phyloP scores from a whole-genome alignment of 2,888 invertebrate genomes.

The Oscheius onirici region DNA sequence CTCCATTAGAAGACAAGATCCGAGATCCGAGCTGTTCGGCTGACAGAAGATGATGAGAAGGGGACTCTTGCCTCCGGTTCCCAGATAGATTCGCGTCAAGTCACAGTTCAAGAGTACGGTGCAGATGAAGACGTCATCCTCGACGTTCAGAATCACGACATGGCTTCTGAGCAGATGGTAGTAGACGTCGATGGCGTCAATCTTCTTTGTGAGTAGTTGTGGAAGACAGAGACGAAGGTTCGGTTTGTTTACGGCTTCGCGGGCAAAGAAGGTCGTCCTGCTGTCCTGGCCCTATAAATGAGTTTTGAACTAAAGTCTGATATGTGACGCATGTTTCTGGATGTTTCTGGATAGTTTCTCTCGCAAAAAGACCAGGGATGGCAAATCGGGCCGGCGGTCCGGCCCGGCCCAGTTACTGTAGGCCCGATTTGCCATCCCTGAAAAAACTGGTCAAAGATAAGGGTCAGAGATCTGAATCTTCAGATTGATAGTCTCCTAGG shows the following conservation, averaged over 20 bases:
- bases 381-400: too few species aligned
- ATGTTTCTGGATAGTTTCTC: too few species aligned
- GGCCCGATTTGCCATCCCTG: too few species aligned
- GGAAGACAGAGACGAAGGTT: conserved; percentile 47
- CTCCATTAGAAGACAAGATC: conserved; percentile 55
- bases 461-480: too few species aligned
- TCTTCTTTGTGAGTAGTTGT: conserved; percentile 38
- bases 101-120: conserved; percentile 34
- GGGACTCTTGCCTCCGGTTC: conserved; percentile 37
- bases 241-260: conserved; percentile 38
- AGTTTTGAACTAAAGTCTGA: not conserved
- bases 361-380: too few species aligned
- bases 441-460: too few species aligned
- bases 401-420: too few species aligned
- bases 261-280: conserved; percentile 39
- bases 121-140: conserved; percentile 34
- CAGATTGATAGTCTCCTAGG: too few species aligned
- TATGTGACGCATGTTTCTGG: not conserved
- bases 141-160: conserved; percentile 17
- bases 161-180: conserved; percentile 47
- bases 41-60: conserved; percentile 55
- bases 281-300: conserved; percentile 8
- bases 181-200: conserved; percentile 47
- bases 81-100: conserved; percentile 9
- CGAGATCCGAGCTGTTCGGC: conserved; percentile 56